phyloP scores from a whole-genome alignment of 1,140 invertebrate species.

The Calliopsis andreniformis region DNA sequence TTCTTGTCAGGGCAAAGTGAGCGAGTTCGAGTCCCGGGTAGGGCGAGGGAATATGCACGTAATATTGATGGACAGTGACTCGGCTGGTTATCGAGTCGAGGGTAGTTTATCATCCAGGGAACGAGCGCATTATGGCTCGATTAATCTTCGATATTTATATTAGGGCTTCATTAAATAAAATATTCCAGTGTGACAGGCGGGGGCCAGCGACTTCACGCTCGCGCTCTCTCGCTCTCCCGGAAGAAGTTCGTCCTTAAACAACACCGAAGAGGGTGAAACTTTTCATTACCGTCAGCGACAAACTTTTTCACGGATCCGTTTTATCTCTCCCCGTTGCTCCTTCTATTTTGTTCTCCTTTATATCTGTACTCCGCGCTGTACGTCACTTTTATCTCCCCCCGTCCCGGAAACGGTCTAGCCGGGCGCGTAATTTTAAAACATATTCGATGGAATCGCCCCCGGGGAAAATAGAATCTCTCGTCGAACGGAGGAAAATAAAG shows the following conservation, averaged over 20 bases:
- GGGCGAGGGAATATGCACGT: slow-evolving; percentile 47
- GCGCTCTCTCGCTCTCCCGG: slow-evolving; percentile 8
- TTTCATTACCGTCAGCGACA: slow-evolving; percentile 38
- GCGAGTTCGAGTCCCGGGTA: slow-evolving; percentile 40
- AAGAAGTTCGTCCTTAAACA: slow-evolving; percentile 22
- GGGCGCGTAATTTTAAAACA: slow-evolving; percentile 35
- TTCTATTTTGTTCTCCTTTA: not conserved
- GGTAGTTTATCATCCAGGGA: slow-evolving; percentile 73
- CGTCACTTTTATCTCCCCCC: slow-evolving; percentile 38
- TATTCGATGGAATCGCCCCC: slow-evolving; percentile 27
- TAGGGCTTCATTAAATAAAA: slow-evolving; percentile 72
- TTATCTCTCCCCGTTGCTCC: not conserved
- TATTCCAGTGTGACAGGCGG: slow-evolving; percentile 43
- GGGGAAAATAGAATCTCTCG: slow-evolving; percentile 30
- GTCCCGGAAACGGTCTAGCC: not conserved
- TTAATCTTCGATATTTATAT: slow-evolving; percentile 79
- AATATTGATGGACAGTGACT: slow-evolving; percentile 77
- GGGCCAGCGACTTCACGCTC: not conserved
- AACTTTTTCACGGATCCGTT: slow-evolving; percentile 4
- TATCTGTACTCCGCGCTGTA: slow-evolving; percentile 7
- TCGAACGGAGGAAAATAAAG: slow-evolving; percentile 25
- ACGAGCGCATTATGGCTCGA: slow-evolving; percentile 73
- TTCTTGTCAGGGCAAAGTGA: slow-evolving; percentile 60
- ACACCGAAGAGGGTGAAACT: slow-evolving; percentile 35
- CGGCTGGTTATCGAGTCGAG: slow-evolving; percentile 62